These are phyloP conservation scores for Acronicta alni DNA, from an alignment of 2,888 invertebrate species.

Conservation along the genomic window DNA sequence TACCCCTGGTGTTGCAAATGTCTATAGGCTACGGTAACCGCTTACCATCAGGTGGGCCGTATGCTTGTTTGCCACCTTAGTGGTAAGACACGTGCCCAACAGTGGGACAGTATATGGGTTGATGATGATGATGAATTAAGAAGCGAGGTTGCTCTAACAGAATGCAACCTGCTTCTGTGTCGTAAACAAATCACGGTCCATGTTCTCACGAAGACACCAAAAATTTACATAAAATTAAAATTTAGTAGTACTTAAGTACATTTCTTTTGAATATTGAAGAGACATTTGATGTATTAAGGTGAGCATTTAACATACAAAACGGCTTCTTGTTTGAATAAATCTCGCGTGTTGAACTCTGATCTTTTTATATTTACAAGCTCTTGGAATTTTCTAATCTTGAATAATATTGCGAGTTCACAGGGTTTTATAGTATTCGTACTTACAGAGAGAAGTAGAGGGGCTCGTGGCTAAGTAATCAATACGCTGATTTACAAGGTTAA, in stretches of 20 bases:
- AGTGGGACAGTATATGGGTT: too few species aligned
- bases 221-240: conserved; percentile 64
- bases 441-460: conserved; percentile 6
- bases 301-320: conserved; percentile 50
- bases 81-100: too few species aligned
- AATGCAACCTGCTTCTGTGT: conserved; percentile 33
- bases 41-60: too few species aligned
- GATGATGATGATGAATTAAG: too few species aligned
- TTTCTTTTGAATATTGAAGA: conserved; percentile 56
- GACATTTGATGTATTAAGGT: conserved; percentile 49
- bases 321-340: conserved; percentile 50
- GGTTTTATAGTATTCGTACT: conserved; percentile 7
- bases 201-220: conserved; percentile 70
- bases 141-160: too few species aligned
- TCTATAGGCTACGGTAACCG: too few species aligned
- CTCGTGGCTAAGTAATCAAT: too few species aligned
- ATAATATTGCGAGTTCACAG: conserved; percentile 22
- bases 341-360: conserved; percentile 45
- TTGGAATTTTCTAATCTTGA: conserved; percentile 45
- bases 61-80: too few species aligned
- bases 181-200: conserved; percentile 61
- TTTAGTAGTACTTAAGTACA: conserved; percentile 45
- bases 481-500: too few species aligned
- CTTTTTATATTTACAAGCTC: conserved; percentile 49
- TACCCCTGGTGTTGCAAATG: too few species aligned